Evolutionary conservation across 2,797 vertebrate species (phyloP), one percentile per base, ranked within the genome.

Genomic region (Channallabes apus): DNA sequence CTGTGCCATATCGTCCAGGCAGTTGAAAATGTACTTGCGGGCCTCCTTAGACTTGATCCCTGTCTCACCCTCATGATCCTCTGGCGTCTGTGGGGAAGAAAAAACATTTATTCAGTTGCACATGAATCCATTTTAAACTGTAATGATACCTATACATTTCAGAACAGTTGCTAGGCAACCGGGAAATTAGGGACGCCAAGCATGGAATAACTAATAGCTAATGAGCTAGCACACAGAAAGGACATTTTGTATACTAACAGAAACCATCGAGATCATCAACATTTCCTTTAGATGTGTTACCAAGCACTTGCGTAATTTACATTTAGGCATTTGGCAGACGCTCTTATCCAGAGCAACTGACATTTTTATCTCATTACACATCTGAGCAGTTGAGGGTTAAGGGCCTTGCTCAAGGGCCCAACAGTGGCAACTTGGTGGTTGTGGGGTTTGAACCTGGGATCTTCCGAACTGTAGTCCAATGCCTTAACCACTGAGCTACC

Each of bases 1-100:
- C 97, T 99, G 98, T 76, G 98, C 98, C 98, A 99, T 99, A 82
- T 99, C 98, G 92, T 99, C 98, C 95, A 99, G 92, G 92, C 98
- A 99, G 95, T 99, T 99, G 93, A 99, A 99, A 94, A 99, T 99
- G 93, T 99, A 99, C 94, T 99, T 99, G 90, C 98, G 96, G 84
- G 98, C 98, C 94, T 99, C 98, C 93, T 99, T 99, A 61, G 98
- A 99, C 92, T 99, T 99, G 94, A 99, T 99, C 91, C 97, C 98
- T 0, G 97, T 99, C 93, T 99, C 98, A 88, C 96, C 95, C 93
- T 99, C 98, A 67, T 99, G 98, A 95, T 99, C 98, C 91, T 99
- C 98, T 41, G 95, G 97, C 22, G 97, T 98, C 98, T 99, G 94
- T 22, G 68, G 91, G 78, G 24, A 91, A 62, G 51, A 54, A 54